These are phyloP conservation scores for Tribolium castaneum DNA, from an alignment of 1,140 invertebrate genomes.

Conservation along the genomic window DNA sequence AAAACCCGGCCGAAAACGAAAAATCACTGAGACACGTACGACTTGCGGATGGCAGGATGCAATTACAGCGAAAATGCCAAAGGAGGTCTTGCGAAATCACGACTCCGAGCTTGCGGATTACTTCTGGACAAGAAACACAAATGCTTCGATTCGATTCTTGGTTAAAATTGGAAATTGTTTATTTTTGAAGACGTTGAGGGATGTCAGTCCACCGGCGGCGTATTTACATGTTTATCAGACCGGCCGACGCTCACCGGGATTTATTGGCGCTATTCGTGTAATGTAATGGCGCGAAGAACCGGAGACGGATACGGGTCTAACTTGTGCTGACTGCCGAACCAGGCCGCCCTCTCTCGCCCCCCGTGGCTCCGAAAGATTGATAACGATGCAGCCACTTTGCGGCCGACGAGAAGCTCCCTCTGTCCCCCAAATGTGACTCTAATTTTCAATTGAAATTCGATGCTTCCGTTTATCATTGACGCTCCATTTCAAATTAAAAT, in stretches of 20 bases:
- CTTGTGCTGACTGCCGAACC: slow-evolving; percentile 54
- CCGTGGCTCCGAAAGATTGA: slow-evolving; percentile 48
- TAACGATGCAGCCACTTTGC: slow-evolving; percentile 48
- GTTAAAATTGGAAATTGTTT: too few species aligned
- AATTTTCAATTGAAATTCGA: slow-evolving; percentile 36
- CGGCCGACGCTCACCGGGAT: slow-evolving; percentile 49
- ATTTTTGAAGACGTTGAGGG: slow-evolving; percentile 47
- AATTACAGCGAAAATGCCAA: neutral
- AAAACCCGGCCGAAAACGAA: slow-evolving; percentile 4
- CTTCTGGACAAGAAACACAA: too few species aligned
- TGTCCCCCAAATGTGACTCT: slow-evolving; percentile 29
- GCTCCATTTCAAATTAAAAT: slow-evolving; percentile 31
- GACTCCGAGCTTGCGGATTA: too few species aligned
- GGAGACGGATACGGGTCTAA: slow-evolving; percentile 57
- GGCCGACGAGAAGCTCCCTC: slow-evolving; percentile 24
- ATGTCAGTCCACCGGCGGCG: slow-evolving; percentile 22
- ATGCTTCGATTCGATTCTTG: too few species aligned
- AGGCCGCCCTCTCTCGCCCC: slow-evolving; percentile 23
- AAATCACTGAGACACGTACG: neutral
- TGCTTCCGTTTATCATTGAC: slow-evolving; percentile 33
- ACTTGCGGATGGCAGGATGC: neutral
- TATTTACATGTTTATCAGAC: slow-evolving; percentile 60
- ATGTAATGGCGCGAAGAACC: slow-evolving; percentile 56
- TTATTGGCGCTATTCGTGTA: slow-evolving; percentile 55
- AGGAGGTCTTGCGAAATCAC: too few species aligned